Conservation (phyloP, 2,888 invertebrate species). For the Neria commutata region DNA sequence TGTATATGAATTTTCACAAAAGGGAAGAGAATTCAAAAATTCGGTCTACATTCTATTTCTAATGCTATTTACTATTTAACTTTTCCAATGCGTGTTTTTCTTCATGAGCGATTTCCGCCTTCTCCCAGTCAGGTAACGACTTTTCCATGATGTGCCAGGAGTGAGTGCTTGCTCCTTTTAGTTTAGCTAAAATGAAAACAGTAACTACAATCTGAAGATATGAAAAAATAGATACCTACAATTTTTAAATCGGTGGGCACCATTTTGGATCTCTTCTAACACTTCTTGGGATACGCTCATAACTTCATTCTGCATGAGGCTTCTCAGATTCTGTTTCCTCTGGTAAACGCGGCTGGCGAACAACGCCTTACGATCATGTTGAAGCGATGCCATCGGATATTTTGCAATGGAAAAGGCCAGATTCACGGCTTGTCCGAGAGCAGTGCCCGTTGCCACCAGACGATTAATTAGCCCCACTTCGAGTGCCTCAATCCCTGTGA, state of each 20-base stretch:
- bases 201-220: background rate
- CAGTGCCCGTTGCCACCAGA: conserved; percentile 83
- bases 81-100: too few relatives aligned
- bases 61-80: too few relatives aligned
- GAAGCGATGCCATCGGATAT: conserved; percentile 72
- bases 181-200: conserved; percentile 34
- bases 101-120: conserved; percentile 61
- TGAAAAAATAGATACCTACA: conserved; percentile 61
- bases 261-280: conserved; percentile 69
- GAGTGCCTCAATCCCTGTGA: conserved; percentile 78
- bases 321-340: conserved; percentile 68
- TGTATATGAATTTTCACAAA: too few relatives aligned
- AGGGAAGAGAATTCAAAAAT: too few relatives aligned
- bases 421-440: conserved; percentile 77
- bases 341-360: conserved; percentile 70
- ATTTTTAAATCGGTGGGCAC: conserved; percentile 71
- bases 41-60: too few relatives aligned
- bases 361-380: conserved; percentile 60
- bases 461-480: conserved; percentile 82
- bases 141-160: conserved; percentile 59
- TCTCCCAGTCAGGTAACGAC: conserved; percentile 70
- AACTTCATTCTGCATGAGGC: conserved; percentile 67
- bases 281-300: conserved; percentile 69
- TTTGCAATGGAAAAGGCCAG: conserved; percentile 77
- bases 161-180: conserved; percentile 40